Base-by-base conservation (phyloP, 2,797 vertebrate genomes). In the Arctocebus calabarensis region DNA sequence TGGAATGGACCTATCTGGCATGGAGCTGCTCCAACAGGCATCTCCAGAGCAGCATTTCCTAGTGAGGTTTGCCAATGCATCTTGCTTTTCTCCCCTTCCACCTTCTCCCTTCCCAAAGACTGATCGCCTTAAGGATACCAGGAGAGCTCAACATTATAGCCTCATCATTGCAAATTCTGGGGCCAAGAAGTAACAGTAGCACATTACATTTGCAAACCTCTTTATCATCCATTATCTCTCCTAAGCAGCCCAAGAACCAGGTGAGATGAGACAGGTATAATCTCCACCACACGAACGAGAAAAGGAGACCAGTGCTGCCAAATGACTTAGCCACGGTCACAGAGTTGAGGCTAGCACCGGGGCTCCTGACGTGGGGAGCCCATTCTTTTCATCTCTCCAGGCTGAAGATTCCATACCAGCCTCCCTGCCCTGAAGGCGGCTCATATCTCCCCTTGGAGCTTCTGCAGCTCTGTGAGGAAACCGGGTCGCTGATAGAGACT, bases 381-480 rank as follows among this genome's bases (percentile, higher is more conserved):
- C 1, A 0, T 22, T 7, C 27, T 32, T 88, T 70, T 79, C 64
- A 23, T 61, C 43, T 86, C 55, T 12, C 7, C 14, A 40, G 73
- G 64, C 34, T 8, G 70, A 84, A 57, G 74, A 68, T 20, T 59
- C 83, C 52, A 10, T 32, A 48, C 84, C 55, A 34, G 71, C 84
- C 79, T 37, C 73, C 27, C 92, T 87, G 94, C 86, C 45, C 48
- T 57, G 45, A 91, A 94, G 37, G 74, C 5, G 1, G 96, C 90
- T 77, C 83, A 3, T 78, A 79, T 93, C 64, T 43, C 82, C 32
- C 97, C 97, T 78, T 27, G 1, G 27, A 66, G 66, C 40, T 70
- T 91, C 88, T 32, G 12, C 27, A 70, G 45, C 95, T 94, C 81
- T 9, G 59, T 73, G 70, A 95, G 90, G 59, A 85, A 55, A 91